Conservation (phyloP, 2,888 invertebrate genomes). For the Caenorhabditis sulstoni region DNA sequence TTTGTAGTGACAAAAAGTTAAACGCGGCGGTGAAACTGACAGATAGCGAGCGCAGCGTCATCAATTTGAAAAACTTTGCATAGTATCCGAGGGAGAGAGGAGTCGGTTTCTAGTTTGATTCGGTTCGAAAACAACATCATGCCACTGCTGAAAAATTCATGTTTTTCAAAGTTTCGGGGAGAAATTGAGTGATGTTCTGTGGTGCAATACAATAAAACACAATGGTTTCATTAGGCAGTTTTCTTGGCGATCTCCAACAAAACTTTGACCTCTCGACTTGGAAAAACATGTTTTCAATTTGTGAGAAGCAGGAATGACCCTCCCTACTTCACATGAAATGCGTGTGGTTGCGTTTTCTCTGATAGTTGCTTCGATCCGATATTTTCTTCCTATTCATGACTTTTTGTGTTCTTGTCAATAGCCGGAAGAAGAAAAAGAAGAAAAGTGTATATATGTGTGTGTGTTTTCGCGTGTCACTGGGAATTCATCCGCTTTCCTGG, state of each 20-base stretch:
- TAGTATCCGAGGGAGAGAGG: background rate
- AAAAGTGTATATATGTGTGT: constrained; percentile 31
- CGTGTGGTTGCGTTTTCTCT: constrained; percentile 30
- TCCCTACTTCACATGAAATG: constrained; percentile 24
- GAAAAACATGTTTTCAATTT: constrained; percentile 59
- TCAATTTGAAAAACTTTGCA: constrained; percentile 4
- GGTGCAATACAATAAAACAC: constrained; percentile 7
- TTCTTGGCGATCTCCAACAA: constrained; percentile 15
- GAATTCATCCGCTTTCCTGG: constrained; percentile 26
- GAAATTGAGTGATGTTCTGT: background rate
- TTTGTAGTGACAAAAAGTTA: constrained; percentile 38
- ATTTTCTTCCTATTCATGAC: constrained; percentile 16
- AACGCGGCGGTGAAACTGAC: constrained; percentile 39
- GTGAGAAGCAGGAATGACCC: constrained; percentile 5
- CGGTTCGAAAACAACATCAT: background rate
- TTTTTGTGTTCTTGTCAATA: constrained; percentile 41
- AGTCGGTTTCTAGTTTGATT: constrained; percentile 19
- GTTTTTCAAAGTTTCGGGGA: background rate
- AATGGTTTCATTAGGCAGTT: constrained; percentile 14
- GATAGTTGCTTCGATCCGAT: background rate
- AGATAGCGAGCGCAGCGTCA: constrained; percentile 28
- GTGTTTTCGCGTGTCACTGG: constrained; percentile 30
- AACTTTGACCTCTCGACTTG: constrained; percentile 43
- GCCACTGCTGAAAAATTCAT: constrained; percentile 1
- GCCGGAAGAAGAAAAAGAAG: constrained; percentile 22